These are phyloP conservation scores for Bombus affinis DNA, from an alignment of 1,140 invertebrate species.

Conservation along the genomic window DNA sequence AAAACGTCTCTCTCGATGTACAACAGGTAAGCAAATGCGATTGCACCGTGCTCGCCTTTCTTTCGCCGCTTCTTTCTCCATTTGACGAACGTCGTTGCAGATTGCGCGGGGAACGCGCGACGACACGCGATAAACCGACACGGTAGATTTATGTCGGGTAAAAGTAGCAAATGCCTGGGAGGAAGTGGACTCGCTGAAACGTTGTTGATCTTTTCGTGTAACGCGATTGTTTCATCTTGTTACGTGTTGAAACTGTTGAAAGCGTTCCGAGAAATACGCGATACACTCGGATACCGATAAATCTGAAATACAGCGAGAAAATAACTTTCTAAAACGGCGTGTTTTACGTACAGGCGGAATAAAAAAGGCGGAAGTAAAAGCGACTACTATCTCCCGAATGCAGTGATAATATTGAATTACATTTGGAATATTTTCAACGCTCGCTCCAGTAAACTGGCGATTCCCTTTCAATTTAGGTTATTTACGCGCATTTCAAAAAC, in stretches of 20 bases:
- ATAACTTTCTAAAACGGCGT: neutral
- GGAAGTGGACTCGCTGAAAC: neutral
- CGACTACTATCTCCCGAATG: too few relatives aligned
- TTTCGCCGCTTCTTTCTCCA: too few relatives aligned
- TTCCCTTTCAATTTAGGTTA: too few relatives aligned
- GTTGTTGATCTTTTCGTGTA: neutral
- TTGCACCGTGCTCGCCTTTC: neutral
- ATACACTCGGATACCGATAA: neutral
- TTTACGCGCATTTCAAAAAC: too few relatives aligned
- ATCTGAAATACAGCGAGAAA: neutral
- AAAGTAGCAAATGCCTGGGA: neutral
- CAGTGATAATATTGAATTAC: too few relatives aligned
- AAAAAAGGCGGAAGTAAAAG: neutral
- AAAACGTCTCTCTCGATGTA: neutral
- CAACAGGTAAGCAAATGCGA: neutral
- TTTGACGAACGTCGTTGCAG: conserved; percentile 7
- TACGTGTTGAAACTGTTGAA: neutral
- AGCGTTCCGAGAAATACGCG: neutral
- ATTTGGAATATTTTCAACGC: too few relatives aligned
- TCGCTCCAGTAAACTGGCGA: too few relatives aligned
- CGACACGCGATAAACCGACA: conserved; percentile 15
- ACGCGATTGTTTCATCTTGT: neutral
- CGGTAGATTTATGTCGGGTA: conserved; percentile 13
- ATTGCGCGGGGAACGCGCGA: neutral
- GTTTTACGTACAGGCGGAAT: neutral